These are phyloP conservation scores for Anolis apletophallus DNA, from an alignment of 2,797 vertebrate genomes.

Conservation along the genomic window DNA sequence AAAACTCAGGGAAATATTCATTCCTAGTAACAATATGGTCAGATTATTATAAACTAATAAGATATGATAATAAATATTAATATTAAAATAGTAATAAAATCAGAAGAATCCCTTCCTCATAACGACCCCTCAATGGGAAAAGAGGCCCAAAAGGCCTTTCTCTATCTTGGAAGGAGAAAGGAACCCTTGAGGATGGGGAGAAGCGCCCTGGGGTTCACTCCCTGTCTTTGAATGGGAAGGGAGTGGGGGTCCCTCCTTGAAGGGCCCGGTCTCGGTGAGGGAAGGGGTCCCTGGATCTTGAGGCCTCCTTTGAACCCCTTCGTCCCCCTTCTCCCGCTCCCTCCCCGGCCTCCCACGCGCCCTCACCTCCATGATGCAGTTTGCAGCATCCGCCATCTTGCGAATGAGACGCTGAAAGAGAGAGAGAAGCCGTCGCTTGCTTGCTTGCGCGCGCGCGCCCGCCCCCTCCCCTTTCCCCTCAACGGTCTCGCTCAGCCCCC, in stretches of 20 bases:
- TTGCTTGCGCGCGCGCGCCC: no score
- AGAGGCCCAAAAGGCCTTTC: no score
- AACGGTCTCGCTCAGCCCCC: neutral
- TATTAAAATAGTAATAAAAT: no score
- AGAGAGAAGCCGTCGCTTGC: constrained; percentile 12
- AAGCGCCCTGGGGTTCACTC: no score
- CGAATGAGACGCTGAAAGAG: constrained; percentile 47
- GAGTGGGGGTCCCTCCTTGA: neutral
- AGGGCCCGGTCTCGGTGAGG: neutral
- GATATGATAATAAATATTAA: no score
- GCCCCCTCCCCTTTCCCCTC: constrained; percentile 13
- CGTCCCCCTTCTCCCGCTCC: neutral
- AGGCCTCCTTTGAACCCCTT: neutral
- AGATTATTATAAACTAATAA: no score
- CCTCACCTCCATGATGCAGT: constrained; percentile 51
- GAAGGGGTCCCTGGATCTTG: neutral
- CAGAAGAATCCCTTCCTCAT: no score
- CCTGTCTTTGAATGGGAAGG: neutral
- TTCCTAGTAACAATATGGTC: no score
- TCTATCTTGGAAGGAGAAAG: no score
- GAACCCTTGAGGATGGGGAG: no score
- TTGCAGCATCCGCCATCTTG: constrained; percentile 52
- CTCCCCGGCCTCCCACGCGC: neutral
- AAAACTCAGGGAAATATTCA: no score
- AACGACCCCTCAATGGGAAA: no score